Evolutionary conservation across 2,113 vertebrate species (phyloP), one percentile per base, ranked within the genome.

Genomic region (Hydrochoerus hydrochaeris): DNA sequence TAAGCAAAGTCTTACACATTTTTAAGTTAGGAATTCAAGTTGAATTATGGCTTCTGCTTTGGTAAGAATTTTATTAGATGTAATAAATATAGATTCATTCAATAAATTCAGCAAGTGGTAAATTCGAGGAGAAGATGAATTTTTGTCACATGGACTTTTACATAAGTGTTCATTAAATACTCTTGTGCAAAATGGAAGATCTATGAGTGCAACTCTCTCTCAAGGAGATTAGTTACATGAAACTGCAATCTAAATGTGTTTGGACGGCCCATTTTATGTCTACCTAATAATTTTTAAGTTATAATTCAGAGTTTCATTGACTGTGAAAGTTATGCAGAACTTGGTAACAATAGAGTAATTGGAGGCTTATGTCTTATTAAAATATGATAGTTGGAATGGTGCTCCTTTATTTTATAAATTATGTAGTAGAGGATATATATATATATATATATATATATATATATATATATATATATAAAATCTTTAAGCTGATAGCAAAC

Each of bases 31-130:
- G n/a, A 93, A 92, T 71, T 90, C 88, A 84, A 71, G 46, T 26
- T 94, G 44, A 95, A 52, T 80, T 88, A 67, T 77, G 35, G 24
- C 12, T 69, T 87, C 32, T 69, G 20, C 32, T 62, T 52, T 32
- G 16, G 1, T 92, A 78, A 94, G 35, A 97, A 57, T 80, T 81
- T 81, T 88, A 81, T 54, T 63, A 65, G 4, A 44, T 38, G 1
- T 93, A 88, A 93, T 58, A 83, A 93, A 95, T 16, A 91, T 0
- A 96, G 41, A 84, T 52, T 96, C 87, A 84, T 75, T 71, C 71
- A 44, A 85, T 75, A 87, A 94, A 91, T 86, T 85, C 58, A 73
- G 17, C 19, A 60, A 62, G 19, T 88, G 16, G 35, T 92, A 83
- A 87, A 46, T 90, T 63, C 44, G 49, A 65, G 77, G 28, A 62